Base-by-base conservation (phyloP, 2,888 invertebrate species). In the Cotesia congregata region DNA sequence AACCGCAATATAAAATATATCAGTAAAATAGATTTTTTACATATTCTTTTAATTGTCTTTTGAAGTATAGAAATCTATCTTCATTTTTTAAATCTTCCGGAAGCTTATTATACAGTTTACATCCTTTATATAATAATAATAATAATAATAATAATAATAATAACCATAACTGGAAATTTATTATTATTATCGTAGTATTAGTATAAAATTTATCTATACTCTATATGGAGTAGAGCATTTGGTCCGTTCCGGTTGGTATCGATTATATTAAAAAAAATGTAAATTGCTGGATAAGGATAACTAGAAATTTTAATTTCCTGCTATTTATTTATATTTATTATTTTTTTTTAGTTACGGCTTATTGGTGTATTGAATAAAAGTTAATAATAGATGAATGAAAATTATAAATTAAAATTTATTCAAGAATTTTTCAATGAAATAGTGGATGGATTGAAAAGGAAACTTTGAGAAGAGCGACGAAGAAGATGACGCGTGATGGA, bases 381-480 rank as follows among this genome's bases (percentile, higher is more conserved):
- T 50, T 50, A 50, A 50, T 50, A 50, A 50, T 50, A 50, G 50
- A 50, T 50, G 12, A 50, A 12, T 50, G 50, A 50, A 50, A 30
- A 30, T 50, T 12, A 50, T 50, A 50, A 50, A 50, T 50, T 50
- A 12, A 50, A 50, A 50, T 7, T 50, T 50, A 50, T 7, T 50
- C 12, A 50, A 9, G 12, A 50, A 50, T 3, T 50, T 50, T 50
- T 50, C 9, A 50, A 50, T 50, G 50, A 50, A 50, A 50, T 50
- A 50, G 50, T 50, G 50, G 7, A 50, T 50, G 50, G 50, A 76
- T 75, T 74, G 62, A 74, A 78, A 77, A 74, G 78, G 72, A 75
- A 17, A 40, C n/a, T n/a, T 12, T 30, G 20, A 9, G 59, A 70
- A 40, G 65, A 50, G 50, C 50, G 50, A 50, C 12, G 50, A 50